Base-by-base conservation (phyloP, 2,113 vertebrate species). In the Gallinago jamesoni region DNA sequence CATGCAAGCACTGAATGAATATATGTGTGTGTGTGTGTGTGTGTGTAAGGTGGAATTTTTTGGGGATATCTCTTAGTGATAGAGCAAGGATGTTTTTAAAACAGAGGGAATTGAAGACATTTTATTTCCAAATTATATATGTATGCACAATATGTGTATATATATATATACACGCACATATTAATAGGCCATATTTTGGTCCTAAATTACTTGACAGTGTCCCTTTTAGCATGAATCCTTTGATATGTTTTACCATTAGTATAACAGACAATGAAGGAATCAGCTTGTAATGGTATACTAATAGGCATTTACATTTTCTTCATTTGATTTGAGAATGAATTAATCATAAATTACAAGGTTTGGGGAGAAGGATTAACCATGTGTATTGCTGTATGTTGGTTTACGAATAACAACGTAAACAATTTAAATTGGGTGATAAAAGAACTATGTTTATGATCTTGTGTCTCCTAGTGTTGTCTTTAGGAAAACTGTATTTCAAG, bases 121-220 rank as follows among this genome's bases (percentile, higher is more conserved):
- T 94, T 94, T 76, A 23, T 72, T 73, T 94, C 60, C 63, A 70
- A 93, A 39, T 55, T 77, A 27, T 86, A 64, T 92, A 43, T 17
- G 50, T 3, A 83, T 12, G 50, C 18, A 56, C 27, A 63, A 10
- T 7, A 13, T 0, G 2, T 41, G 17, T 62, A 25, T 86, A 41
- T 53, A 35, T 53, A 35, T 35, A 64, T 5, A 89, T 20, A 52
- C 39, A 43, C 4, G 7, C 91, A 90, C 64, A 67, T 94, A 89
- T 80, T 86, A 83, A 72, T 82, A 93, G 93, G 64, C 79, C 87
- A 59, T 74, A 66, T 92, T 84, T 95, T 87, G 67, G 79, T 73
- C 83, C 92, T 93, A 87, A 96, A 96, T 94, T 97, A 97, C 96
- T 96, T 91, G 96, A 96, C 95, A 96, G 95, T 97, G 90, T 96